Evolutionary conservation across 1,140 invertebrate species (phyloP).

Genomic region (Hyles euphorbiae): DNA sequence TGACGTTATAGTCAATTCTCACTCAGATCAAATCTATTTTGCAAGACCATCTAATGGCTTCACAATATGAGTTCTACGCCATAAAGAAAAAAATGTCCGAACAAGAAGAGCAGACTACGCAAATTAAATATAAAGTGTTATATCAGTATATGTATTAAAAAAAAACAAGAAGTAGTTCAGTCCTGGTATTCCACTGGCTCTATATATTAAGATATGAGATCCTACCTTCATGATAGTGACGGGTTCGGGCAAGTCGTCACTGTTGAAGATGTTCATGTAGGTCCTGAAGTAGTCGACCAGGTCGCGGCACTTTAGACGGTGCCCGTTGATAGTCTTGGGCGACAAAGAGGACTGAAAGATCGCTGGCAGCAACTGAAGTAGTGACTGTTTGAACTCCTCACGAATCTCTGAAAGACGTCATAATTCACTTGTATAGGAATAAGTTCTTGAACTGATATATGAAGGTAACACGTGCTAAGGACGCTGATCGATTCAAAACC

Average conservation of each 20-base stretch:
- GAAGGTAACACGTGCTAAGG: too few relatives aligned
- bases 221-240: conserved; percentile 17
- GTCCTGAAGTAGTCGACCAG: conserved; percentile 15
- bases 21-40: too few relatives aligned
- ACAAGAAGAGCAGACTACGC: too few relatives aligned
- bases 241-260: conserved; percentile 15
- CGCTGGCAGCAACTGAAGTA: conserved; percentile 18
- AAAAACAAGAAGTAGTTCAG: not conserved
- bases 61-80: too few relatives aligned
- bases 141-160: too few relatives aligned
- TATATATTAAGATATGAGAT: not conserved
- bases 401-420: conserved; percentile 24
- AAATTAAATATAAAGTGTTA: too few relatives aligned
- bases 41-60: too few relatives aligned
- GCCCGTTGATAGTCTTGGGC: conserved; percentile 15
- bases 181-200: not conserved
- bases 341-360: conserved; percentile 13
- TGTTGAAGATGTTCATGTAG: conserved; percentile 21
- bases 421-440: too few relatives aligned
- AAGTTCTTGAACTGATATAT: too few relatives aligned
- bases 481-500: too few relatives aligned
- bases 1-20: too few relatives aligned
- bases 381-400: conserved; percentile 16
- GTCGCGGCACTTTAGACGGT: conserved; percentile 8
- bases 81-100: too few relatives aligned